Evolutionary conservation across 2,797 vertebrate genomes (phyloP).

Genomic region (Macropus fuliginosus): DNA sequence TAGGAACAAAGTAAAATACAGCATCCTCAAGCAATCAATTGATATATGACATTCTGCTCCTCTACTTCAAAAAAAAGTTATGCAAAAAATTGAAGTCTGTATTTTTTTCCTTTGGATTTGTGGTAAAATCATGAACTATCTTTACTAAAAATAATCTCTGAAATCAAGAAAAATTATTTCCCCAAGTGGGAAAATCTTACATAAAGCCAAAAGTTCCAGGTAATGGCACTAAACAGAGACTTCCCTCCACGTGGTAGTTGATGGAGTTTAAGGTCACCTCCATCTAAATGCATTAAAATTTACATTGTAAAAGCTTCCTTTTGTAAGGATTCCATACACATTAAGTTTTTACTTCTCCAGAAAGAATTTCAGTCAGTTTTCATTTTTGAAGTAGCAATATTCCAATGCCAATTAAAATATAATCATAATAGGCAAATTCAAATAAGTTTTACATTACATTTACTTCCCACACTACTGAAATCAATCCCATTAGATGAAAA

Average conservation of each 20-base stretch:
- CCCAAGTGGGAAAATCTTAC: slow-evolving; percentile 52
- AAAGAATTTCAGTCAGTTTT: neutral
- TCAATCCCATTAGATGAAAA: slow-evolving; percentile 45
- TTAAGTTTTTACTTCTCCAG: neutral
- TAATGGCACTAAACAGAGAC: slow-evolving; percentile 54
- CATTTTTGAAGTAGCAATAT: slow-evolving; percentile 16
- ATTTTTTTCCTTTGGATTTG: neutral
- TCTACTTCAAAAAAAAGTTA: neutral
- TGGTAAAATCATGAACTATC: slow-evolving; percentile 46
- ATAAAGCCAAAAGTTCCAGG: slow-evolving; percentile 39
- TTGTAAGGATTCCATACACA: slow-evolving; percentile 48
- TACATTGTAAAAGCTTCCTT: slow-evolving; percentile 38
- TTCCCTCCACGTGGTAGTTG: slow-evolving; percentile 24
- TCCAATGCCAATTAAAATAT: slow-evolving; percentile 35
- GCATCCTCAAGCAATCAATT: neutral
- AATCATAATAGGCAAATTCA: slow-evolving; percentile 21
- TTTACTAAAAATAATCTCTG: slow-evolving; percentile 35
- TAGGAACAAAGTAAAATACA: slow-evolving; percentile 13
- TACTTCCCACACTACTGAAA: slow-evolving; percentile 51
- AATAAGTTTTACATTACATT: slow-evolving; percentile 59
- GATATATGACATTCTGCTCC: neutral
- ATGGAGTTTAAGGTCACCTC: slow-evolving; percentile 56
- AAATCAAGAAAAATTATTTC: slow-evolving; percentile 42
- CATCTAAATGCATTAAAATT: slow-evolving; percentile 47
- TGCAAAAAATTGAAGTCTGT: neutral